Evolutionary conservation across 2,888 invertebrate genomes (phyloP).

Genomic region (Cephus runcator): DNA sequence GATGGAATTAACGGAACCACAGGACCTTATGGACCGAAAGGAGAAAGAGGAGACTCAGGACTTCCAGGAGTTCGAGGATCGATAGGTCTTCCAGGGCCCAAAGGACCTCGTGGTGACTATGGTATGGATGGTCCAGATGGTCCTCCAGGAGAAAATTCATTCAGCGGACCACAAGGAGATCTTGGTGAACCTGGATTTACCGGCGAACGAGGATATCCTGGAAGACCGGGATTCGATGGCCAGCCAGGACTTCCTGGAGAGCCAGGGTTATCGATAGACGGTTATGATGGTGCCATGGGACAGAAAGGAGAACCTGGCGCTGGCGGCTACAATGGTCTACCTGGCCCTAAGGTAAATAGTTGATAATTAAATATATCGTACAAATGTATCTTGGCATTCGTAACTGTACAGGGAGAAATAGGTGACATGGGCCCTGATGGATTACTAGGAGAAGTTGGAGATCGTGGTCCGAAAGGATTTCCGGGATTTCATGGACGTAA

Average conservation of each 20-base stretch:
- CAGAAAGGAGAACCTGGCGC: conserved; percentile 58
- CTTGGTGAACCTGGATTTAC: conserved; percentile 75
- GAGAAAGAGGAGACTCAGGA: conserved; percentile 81
- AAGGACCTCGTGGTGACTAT: conserved; percentile 72
- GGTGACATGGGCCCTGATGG: conserved; percentile 67
- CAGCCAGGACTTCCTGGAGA: conserved; percentile 75
- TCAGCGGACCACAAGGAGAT: conserved; percentile 77
- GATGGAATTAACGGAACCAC: conserved; percentile 67
- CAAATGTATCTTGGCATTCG: neutral
- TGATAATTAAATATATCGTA: neutral
- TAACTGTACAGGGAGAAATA: conserved; percentile 51
- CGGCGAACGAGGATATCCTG: conserved; percentile 75
- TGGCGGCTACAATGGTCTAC: conserved; percentile 58
- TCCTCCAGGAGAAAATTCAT: conserved; percentile 72
- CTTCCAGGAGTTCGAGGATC: conserved; percentile 74
- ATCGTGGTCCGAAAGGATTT: conserved; percentile 56
- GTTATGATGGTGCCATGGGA: conserved; percentile 44
- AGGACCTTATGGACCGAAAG: conserved; percentile 72
- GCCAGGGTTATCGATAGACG: conserved; percentile 66
- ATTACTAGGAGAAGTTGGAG: conserved; percentile 73
- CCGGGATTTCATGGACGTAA: conserved; percentile 48
- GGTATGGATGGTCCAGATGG: conserved; percentile 76
- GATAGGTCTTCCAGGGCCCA: conserved; percentile 70
- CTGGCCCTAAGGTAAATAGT: conserved; percentile 60
- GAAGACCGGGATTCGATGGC: conserved; percentile 78